Percentiles rank a stretch among this genome's conserved stretches.
These are phyloP conservation scores for Anastrepha obliqua DNA, from an alignment of 1,140 invertebrate genomes.

Conservation along the genomic window DNA sequence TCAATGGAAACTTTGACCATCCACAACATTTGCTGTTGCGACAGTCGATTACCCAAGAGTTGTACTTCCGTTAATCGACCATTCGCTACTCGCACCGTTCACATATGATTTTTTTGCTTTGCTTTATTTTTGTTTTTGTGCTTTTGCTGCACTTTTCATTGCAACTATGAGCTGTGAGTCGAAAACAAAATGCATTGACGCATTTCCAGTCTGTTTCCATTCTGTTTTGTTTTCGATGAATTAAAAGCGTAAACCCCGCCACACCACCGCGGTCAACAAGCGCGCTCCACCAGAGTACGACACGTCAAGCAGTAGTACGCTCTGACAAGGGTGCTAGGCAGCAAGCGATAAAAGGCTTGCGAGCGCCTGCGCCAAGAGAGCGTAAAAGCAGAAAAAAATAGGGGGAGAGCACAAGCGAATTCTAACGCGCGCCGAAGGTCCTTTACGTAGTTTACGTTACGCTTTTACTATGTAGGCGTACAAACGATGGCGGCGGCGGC, in stretches of 20 bases:
- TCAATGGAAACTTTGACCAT: neutral
- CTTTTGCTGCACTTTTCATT: slow-evolving; percentile 8
- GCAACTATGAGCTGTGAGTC: neutral
- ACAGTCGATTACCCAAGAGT: slow-evolving; percentile 1
- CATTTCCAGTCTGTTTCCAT: slow-evolving; percentile 53
- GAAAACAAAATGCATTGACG: slow-evolving; percentile 41
- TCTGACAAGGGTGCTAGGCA: neutral
- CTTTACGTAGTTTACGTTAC: slow-evolving; percentile 47
- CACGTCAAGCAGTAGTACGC: neutral
- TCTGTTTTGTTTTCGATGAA: slow-evolving; percentile 53
- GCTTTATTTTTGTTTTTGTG: neutral
- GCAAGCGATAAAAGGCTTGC: neutral
- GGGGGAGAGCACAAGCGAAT: neutral
- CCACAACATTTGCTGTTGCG: slow-evolving; percentile 8
- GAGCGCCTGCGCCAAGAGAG: neutral
- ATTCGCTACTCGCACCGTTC: neutral
- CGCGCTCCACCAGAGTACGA: too few species aligned
- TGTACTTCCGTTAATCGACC: slow-evolving; percentile 43
- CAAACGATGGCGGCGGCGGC: neutral
- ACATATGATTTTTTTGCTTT: neutral
- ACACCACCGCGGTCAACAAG: neutral
- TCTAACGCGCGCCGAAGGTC: neutral
- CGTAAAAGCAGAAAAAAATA: neutral
- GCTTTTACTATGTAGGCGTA: slow-evolving; percentile 50
- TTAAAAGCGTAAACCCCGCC: slow-evolving; percentile 39